A percentile compares a stretch with the other conserved stretches of the same genome.
These are phyloP conservation scores for Trypoxylus dichotomus DNA, from an alignment of 1,140 invertebrate genomes.

Conservation along the genomic window DNA sequence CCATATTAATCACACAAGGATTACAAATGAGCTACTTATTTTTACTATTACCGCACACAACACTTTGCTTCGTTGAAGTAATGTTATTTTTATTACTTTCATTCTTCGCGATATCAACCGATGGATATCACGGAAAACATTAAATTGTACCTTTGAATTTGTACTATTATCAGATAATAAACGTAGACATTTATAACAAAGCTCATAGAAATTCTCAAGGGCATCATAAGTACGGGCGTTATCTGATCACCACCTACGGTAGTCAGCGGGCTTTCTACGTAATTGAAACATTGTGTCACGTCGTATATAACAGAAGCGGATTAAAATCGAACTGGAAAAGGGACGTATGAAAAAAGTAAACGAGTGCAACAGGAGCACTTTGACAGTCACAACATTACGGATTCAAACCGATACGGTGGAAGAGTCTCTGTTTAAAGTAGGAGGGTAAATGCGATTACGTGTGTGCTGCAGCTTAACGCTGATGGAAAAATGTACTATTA, in stretches of 20 bases:
- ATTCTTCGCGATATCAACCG: neutral
- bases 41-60: too few species aligned
- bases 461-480: neutral
- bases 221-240: conserved; percentile 1
- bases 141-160: neutral
- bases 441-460: conserved; percentile 2
- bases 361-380: conserved; percentile 5
- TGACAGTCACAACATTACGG: neutral
- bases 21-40: too few species aligned
- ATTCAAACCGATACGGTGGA: neutral
- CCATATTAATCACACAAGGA: too few species aligned
- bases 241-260: conserved; percentile 1
- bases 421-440: neutral
- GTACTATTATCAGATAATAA: neutral
- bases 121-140: neutral
- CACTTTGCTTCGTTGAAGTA: too few species aligned
- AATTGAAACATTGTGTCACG: conserved; percentile 6
- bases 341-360: neutral
- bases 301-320: neutral
- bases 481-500: neutral
- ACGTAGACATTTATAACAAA: neutral
- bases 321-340: conserved; percentile 1
- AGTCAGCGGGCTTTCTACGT: conserved; percentile 1
- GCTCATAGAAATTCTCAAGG: neutral
- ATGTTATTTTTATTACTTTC: neutral